Evolutionary conservation across 2,888 invertebrate species (phyloP).

Genomic region (Diabrotica balteata): DNA sequence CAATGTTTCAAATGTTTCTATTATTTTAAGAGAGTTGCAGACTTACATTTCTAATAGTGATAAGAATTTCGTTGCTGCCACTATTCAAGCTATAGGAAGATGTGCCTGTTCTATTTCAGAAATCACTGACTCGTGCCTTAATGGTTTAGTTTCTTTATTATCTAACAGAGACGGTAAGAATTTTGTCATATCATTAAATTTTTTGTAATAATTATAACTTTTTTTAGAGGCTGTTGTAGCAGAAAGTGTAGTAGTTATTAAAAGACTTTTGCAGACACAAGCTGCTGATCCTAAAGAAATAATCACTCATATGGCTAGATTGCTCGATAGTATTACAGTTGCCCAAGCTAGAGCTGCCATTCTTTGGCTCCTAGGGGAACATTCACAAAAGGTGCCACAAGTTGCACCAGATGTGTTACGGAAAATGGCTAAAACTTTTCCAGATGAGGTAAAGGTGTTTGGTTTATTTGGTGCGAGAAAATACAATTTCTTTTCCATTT

Average conservation of each 20-base stretch:
- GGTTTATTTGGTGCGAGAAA: no score
- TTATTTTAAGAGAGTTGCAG: conserved; percentile 91
- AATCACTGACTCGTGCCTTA: conserved; percentile 93
- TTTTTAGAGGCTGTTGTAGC: conserved; percentile 86
- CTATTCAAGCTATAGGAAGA: conserved; percentile 92
- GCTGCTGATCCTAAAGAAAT: conserved; percentile 86
- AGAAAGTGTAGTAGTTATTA: conserved; percentile 90
- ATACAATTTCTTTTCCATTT: no score
- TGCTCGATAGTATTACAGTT: conserved; percentile 83
- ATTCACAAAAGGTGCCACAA: conserved; percentile 81
- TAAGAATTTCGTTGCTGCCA: conserved; percentile 92
- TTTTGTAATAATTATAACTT: not conserved
- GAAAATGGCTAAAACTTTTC: conserved; percentile 87
- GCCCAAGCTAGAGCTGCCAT: conserved; percentile 90
- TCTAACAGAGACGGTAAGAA: conserved; percentile 91
- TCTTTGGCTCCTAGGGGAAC: conserved; percentile 92
- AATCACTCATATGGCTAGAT: conserved; percentile 84
- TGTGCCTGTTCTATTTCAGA: conserved; percentile 88
- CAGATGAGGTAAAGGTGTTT: conserved; percentile 70
- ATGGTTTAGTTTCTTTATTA: conserved; percentile 87
- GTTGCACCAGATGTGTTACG: conserved; percentile 90
- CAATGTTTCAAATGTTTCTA: conserved; percentile 90
- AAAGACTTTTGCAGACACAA: conserved; percentile 79
- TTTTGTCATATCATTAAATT: not conserved
- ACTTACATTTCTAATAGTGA: conserved; percentile 95